Base-by-base conservation (phyloP, 2,797 vertebrate genomes). In the Trematomus bernacchii region DNA sequence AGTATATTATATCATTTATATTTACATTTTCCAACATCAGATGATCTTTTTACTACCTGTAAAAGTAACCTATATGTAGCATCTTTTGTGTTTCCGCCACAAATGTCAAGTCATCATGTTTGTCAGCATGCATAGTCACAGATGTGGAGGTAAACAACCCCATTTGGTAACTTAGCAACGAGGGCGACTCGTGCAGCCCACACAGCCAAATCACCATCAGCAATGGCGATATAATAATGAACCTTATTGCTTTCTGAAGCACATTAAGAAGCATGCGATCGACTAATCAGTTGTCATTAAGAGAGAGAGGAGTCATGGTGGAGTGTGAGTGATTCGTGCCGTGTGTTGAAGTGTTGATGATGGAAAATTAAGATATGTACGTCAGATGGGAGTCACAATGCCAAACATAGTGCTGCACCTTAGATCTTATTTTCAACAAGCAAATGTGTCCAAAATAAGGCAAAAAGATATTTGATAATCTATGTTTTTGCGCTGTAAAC, bases 161-260 rank as follows among this genome's bases (percentile, higher is more conserved):
- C 10, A n/a, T 80, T 53, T 48, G 16, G 87, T 83, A 85, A 70
- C 87, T 77, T 86, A 79, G 81, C 85, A 90, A 88, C 84, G 2
- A 48, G 44, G 50, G 13, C 57, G 77, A 63, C 15, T 18, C 48
- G 19, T 14, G 40, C 69, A 73, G 50, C 81, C 83, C 82, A 86
- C 89, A 30, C 73, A 64, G 63, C 40, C 61, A 58, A 55, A 40
- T 69, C 59, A 58, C 67, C 47, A 58, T 72, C 71, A 61, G 27
- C n/a, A 72, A 47, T 12, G 4, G 33, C 77, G 2, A 74, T 59
- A 68, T 44, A 30, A 60, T 79, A 69, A 79, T 73, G 40, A 79
- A 51, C 2, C 2, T 27, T 5, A 33, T 10, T 53, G 19, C 58
- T 69, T 70, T 70, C 19, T 27, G 40, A 73, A 15, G 66, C 19